phyloP scores from a whole-genome alignment of 2,113 vertebrate species.

The Xiphophorus maculatus region DNA sequence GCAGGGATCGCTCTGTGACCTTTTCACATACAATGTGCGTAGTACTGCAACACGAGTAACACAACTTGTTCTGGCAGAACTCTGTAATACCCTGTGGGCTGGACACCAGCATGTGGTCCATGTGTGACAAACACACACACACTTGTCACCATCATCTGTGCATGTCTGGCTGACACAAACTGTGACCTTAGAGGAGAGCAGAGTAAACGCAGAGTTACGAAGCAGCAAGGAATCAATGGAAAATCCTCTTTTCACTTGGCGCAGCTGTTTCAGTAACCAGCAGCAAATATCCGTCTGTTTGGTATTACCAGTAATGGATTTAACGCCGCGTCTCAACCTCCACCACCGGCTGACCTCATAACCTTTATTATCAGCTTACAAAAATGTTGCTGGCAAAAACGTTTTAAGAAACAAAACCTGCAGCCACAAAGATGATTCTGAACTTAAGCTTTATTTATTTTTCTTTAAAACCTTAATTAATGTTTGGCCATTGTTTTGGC shows the following conservation, averaged over 20 bases:
- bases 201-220: conserved; percentile 38
- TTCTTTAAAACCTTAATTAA: too few species aligned
- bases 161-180: conserved; percentile 36
- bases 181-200: conserved; percentile 38
- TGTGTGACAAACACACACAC: conserved; percentile 48
- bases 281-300: conserved; percentile 18
- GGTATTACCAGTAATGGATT: conserved; percentile 16
- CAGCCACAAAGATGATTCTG: not conserved
- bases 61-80: conserved; percentile 64
- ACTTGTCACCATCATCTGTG: conserved; percentile 38
- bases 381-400: conserved; percentile 1
- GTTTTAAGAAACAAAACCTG: not conserved
- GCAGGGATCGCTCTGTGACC: conserved; percentile 61
- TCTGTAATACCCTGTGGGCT: conserved; percentile 58
- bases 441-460: too few species aligned
- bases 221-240: conserved; percentile 47
- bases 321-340: not conserved
- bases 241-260: conserved; percentile 44
- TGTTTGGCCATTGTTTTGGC: too few species aligned
- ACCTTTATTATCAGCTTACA: conserved; percentile 27
- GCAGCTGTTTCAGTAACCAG: conserved; percentile 6
- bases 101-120: conserved; percentile 61
- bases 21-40: conserved; percentile 67
- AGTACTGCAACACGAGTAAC: conserved; percentile 50
- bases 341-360: not conserved